Base-by-base conservation (phyloP, 2,113 vertebrate genomes). In the Rhynchopsitta pachyrhyncha region DNA sequence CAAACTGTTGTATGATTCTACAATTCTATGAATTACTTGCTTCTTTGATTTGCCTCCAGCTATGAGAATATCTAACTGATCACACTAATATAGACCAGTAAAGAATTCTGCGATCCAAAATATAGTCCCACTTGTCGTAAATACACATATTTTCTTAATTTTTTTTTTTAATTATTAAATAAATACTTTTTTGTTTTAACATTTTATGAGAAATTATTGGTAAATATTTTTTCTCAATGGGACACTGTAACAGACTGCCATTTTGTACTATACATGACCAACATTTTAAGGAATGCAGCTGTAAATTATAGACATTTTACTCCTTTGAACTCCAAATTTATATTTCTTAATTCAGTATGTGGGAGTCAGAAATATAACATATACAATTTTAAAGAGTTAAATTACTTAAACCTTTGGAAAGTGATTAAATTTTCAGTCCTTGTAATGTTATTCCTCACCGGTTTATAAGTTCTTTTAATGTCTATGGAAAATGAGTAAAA, bases 401-500 rank as follows among this genome's bases (percentile, higher is more conserved):
- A 93, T 79, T 79, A 71, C 68, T 82, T 82, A 94, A 92, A 86
- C 49, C 66, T 97, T 97, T 96, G 89, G 23, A 97, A 97, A 50
- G 41, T n/a, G 28, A 71, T 28, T 3, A 55, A 78, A 79, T 74
- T 95, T 82, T 68, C 52, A 80, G 57, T 86, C 74, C 41, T 94
- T 97, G 91, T 93, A 66, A 93, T 92, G 83, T 94, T 96, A 82
- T 86, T 94, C 75, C 95, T 52, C 84, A 71, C 42, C 85, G 55
- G 81, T 94, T 90, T 81, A 64, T 81, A 89, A 87, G 77, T 97
- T 96, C 76, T 93, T 97, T 95, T 92, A 92, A 94, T 91, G 84
- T 92, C 75, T 97, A n/a, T 44, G 28, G 59, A 81, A 81, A 59
- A 66, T 23, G 75, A n/a, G 9, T 28, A 74, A 87, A 67, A 88